Evolutionary conservation across 2,797 vertebrate genomes (phyloP).

Genomic region (Heteromormyrus szaboi): DNA sequence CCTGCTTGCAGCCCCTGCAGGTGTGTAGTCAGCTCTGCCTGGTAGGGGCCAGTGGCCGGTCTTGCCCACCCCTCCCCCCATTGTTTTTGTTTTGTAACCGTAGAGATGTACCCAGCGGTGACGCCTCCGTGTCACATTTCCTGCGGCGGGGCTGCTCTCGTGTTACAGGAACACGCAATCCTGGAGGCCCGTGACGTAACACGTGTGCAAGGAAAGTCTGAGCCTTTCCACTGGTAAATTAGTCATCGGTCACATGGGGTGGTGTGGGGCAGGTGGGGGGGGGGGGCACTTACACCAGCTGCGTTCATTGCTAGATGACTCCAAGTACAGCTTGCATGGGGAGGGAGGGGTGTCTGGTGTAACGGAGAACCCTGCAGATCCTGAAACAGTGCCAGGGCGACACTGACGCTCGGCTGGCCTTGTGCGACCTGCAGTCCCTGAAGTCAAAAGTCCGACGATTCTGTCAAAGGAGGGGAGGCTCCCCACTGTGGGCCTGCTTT

Average conservation of each 20-base stretch:
- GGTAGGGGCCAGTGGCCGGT: neutral
- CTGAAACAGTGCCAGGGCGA: neutral
- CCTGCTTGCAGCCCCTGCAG: neutral
- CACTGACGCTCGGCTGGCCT: neutral
- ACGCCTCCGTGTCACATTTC: conserved; percentile 30
- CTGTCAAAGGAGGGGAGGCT: neutral
- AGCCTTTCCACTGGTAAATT: conserved; percentile 46
- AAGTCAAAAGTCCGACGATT: neutral
- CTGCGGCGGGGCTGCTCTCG: conserved; percentile 39
- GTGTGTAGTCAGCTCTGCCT: neutral
- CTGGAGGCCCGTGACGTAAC: conserved; percentile 28
- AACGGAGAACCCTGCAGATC: neutral
- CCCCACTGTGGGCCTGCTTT: conserved; percentile 21
- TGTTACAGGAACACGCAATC: conserved; percentile 47
- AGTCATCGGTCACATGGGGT: conserved; percentile 32
- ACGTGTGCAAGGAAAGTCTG: conserved; percentile 29
- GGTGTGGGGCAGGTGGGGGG: neutral
- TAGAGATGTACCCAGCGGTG: conserved; percentile 56
- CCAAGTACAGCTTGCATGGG: conserved; percentile 21
- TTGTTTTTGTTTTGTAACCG: conserved; percentile 40
- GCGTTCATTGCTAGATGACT: conserved; percentile 49
- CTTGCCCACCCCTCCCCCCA: conserved; percentile 25
- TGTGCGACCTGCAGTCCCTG: neutral
- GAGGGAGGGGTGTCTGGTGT: neutral
- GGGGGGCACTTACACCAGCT: neutral